Base-by-base conservation (phyloP, 64 coral and sea anemone genomes). In the Pachyseris speciosa region DNA sequence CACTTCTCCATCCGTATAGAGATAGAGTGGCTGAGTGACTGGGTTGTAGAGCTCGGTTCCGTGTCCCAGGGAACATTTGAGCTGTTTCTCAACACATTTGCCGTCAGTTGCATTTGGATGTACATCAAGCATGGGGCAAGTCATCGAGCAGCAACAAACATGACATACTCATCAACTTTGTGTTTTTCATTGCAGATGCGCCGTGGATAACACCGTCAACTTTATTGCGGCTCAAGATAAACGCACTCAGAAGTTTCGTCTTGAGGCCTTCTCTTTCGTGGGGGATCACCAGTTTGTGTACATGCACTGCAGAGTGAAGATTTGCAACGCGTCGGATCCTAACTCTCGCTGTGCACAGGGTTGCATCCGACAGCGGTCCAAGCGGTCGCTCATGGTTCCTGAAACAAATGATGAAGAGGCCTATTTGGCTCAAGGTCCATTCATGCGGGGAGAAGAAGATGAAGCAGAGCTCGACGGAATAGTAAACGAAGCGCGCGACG, bases 231-330 rank as follows among this genome's bases (percentile, higher is more conserved):
- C 77, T 12, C 20, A 9, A 13, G 77, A 81, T 10, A n/a, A 37
- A 26, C 33, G 77, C 22, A 63, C 11, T 1, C 20, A 60, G n/a
- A 32, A 19, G 50, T 81, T 40, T 57, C 25, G 7, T 1, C 8
- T 81, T 9, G 77, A 81, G 13, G 77, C 77, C 33, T 81, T 81
- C 77, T 39, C 7, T 3, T 81, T 81, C 22, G 8, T 81, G 4
- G 77, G 77, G 13, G 77, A 81, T 36, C 51, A 81, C 25, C 33
- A n/a, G 34, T 81, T 81, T 24, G 77, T 81, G 53, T 81, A 81
- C 77, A 42, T 81, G 53, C 77, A 81, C 34, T 81, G 77, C 53
- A 81, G 40, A 19, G 77, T 81, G 15, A 40, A 33, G 33, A 61
- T 81, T 19, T 81, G 77, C 24, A 81, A 81, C 53, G 77, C 77